phyloP scores from a whole-genome alignment of 2,113 vertebrate genomes.

The Fulica atra region DNA sequence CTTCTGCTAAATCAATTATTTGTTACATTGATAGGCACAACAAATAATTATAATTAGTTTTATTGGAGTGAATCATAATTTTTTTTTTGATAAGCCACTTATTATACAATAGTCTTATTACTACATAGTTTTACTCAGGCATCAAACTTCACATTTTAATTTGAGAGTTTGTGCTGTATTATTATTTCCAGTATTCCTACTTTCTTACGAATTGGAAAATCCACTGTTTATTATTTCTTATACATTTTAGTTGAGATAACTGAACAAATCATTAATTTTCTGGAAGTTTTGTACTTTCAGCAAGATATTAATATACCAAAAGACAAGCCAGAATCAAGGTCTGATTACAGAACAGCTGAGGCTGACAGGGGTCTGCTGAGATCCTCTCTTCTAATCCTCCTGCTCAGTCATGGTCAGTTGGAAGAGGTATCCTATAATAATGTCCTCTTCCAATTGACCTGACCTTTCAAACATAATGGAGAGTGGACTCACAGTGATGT shows the following conservation, averaged over 20 bases:
- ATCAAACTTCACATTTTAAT: background rate
- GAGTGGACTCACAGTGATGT: background rate
- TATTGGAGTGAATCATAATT: constrained; percentile 18
- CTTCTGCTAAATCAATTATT: constrained; percentile 21
- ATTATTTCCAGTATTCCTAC: background rate
- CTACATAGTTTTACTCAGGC: background rate
- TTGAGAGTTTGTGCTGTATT: background rate
- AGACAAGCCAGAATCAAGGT: background rate
- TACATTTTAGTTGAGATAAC: background rate
- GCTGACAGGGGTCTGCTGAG: background rate
- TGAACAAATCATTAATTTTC: background rate
- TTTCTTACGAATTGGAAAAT: background rate
- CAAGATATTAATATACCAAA: background rate
- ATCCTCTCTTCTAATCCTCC: background rate
- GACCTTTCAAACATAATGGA: background rate
- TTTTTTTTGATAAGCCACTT: background rate
- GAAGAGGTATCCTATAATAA: background rate
- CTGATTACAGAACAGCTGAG: background rate
- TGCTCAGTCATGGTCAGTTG: background rate
- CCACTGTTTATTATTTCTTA: background rate
- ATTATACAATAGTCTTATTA: background rate
- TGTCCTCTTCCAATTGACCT: background rate
- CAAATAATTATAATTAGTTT: constrained; percentile 24
- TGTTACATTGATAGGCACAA: background rate
- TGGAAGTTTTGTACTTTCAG: background rate